Evolutionary conservation across 2,888 invertebrate genomes (phyloP), one percentile per base, ranked within the genome.

Genomic region (Ectobius pallidus): DNA sequence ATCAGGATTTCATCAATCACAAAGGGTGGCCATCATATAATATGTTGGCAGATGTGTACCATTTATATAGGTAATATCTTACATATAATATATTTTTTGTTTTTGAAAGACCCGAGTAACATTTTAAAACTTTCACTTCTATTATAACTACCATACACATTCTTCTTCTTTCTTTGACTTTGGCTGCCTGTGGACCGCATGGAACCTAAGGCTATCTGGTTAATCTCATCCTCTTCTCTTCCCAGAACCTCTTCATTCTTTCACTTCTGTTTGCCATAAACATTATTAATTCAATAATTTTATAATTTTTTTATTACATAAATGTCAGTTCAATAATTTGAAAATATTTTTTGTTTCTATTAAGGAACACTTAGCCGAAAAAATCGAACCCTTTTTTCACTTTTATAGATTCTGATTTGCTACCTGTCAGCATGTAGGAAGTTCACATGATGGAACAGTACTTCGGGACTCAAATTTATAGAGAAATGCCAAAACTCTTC

Each of bases 1-100:
- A n/a, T n/a, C n/a, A n/a, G n/a, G n/a, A n/a, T n/a, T n/a, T n/a
- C n/a, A n/a, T n/a, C n/a, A n/a, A n/a, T n/a, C n/a, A n/a, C n/a
- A n/a, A n/a, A n/a, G n/a, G n/a, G n/a, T n/a, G n/a, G n/a, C n/a
- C n/a, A n/a, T n/a, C n/a, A n/a, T n/a, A n/a, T n/a, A n/a, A n/a
- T n/a, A n/a, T n/a, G n/a, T n/a, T n/a, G n/a, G n/a, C n/a, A n/a
- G n/a, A n/a, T 58, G 76, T 78, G 30, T 78, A 78, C 63, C 34
- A 76, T 61, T 68, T 69, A 25, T 74, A 74, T 63, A 65, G 73
- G 74, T n/a, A n/a, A n/a, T n/a, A n/a, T n/a, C n/a, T n/a, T n/a
- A n/a, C n/a, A n/a, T n/a, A n/a, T n/a, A n/a, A n/a, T n/a, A n/a
- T n/a, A n/a, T n/a, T n/a, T n/a, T n/a, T n/a, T n/a, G n/a, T n/a